Percentiles rank a stretch among this genome's conserved stretches.
These are phyloP conservation scores for Tetrax tetrax DNA, from an alignment of 2,113 vertebrate genomes.

Conservation along the genomic window DNA sequence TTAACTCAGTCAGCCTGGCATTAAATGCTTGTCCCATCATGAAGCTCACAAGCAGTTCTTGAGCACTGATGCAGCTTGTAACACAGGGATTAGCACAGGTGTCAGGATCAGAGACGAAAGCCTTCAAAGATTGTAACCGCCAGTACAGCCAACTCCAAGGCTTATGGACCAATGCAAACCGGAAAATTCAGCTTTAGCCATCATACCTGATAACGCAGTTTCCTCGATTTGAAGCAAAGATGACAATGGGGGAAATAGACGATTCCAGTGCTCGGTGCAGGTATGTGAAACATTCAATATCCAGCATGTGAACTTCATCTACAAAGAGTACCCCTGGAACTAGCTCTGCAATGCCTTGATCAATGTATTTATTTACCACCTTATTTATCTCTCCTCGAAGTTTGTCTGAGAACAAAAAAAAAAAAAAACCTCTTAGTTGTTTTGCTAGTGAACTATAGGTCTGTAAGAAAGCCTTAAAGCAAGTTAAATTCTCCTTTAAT, in stretches of 20 bases:
- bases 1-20: background rate
- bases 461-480: background rate
- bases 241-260: slow-evolving; percentile 94
- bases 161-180: background rate
- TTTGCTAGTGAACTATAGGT: background rate
- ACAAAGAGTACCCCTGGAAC: slow-evolving; percentile 96
- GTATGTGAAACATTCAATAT: slow-evolving; percentile 98
- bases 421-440: background rate
- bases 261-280: slow-evolving; percentile 95
- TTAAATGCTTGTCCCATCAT: background rate
- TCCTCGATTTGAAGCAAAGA: slow-evolving; percentile 96
- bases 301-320: slow-evolving; percentile 98
- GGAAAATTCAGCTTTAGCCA: background rate
- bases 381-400: slow-evolving; percentile 98
- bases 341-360: slow-evolving; percentile 95
- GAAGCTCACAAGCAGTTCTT: background rate
- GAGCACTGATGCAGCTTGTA: background rate
- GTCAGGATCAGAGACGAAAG: background rate
- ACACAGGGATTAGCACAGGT: background rate
- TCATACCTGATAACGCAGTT: slow-evolving; percentile 92
- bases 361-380: slow-evolving; percentile 98
- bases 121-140: background rate
- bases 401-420: slow-evolving; percentile 81
- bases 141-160: background rate
- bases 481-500: background rate